Base-by-base conservation (phyloP, 2,113 vertebrate genomes). In the Clarias macrocephalus region DNA sequence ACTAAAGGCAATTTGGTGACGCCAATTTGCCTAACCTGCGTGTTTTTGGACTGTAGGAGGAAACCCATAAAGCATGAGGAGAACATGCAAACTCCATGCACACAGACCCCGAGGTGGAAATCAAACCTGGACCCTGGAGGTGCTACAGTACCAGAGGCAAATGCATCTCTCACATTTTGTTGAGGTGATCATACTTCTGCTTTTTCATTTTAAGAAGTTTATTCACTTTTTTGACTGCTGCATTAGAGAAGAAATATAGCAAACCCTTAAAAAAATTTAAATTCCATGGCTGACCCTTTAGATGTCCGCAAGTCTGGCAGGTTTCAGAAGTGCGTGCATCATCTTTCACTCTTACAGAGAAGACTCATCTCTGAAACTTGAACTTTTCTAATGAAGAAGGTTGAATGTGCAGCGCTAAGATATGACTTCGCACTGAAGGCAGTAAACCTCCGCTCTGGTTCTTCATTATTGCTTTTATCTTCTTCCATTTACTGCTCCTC, bases 401-500 rank as follows among this genome's bases (percentile, higher is more conserved):
- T 52, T 28, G 25, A 25, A 9, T n/a, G 5, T 82, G 37, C 2
- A 37, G 23, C 48, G 19, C 2, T 30, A 60, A 62, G 16, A 28
- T 19, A 12, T 80, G 25, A 59, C 52, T 79, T 48, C 2, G 33
- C 66, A 84, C 54, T 57, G n/a, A 33, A 72, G 7, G 23, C 62
- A 60, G 25, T 59, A 52, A 10, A 42, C 37, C 18, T 13, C 62
- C 18, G 37, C 9, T 12, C 37, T 21, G 28, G 5, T 48, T 25
- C 25, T 4, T 6, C 18, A 3, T 54, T 11, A 48, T 60, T 75
- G 13, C 30, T 72, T 75, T 23, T 52, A n/a, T 68, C 48, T 75
- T n/a, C 70, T 73, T 86, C 16, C 75, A 82, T 76, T 85, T 60
- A 82, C 68, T 42, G 12, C 9, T 1, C 72, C 70, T 60, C 33